Evolutionary conservation across 2,888 invertebrate species (phyloP).

Genomic region (Oscheius sp.): DNA sequence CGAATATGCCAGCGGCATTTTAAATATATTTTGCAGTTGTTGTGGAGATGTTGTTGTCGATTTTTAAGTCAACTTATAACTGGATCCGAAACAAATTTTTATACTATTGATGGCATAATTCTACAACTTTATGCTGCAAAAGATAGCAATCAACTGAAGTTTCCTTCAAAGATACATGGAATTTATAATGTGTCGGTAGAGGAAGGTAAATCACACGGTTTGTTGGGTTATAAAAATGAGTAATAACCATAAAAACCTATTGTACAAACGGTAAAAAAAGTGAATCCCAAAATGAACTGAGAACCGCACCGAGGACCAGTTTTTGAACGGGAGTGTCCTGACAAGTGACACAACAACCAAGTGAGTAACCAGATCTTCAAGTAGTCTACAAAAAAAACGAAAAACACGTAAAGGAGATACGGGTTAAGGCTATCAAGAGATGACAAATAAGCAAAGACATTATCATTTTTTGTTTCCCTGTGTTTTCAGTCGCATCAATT

Average conservation of each 20-base stretch:
- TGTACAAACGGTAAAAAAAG: neutral
- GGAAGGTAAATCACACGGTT: slow-evolving; percentile 1
- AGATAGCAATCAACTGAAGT: no score
- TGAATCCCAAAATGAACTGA: slow-evolving; percentile 16
- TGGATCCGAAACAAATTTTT: no score
- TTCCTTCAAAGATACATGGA: no score
- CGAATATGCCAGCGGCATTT: no score
- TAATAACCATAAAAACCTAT: neutral
- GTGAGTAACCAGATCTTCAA: neutral
- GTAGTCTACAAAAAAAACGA: neutral
- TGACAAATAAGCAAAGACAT: neutral
- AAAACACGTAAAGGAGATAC: slow-evolving; percentile 22
- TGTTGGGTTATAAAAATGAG: neutral
- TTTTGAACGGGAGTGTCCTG: slow-evolving; percentile 5
- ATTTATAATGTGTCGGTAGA: no score
- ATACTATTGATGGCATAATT: no score
- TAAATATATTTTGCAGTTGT: no score
- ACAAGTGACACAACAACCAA: slow-evolving; percentile 15
- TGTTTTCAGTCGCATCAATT: slow-evolving; percentile 15
- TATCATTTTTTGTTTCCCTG: slow-evolving; percentile 13
- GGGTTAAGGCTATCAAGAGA: slow-evolving; percentile 23
- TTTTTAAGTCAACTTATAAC: no score
- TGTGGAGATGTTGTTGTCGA: no score
- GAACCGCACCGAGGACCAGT: slow-evolving; percentile 26
- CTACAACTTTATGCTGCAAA: no score